Percentiles rank a stretch among this genome's conserved stretches.
Conservation (phyloP, 2,113 vertebrate genomes). For the Stegastes partitus region DNA sequence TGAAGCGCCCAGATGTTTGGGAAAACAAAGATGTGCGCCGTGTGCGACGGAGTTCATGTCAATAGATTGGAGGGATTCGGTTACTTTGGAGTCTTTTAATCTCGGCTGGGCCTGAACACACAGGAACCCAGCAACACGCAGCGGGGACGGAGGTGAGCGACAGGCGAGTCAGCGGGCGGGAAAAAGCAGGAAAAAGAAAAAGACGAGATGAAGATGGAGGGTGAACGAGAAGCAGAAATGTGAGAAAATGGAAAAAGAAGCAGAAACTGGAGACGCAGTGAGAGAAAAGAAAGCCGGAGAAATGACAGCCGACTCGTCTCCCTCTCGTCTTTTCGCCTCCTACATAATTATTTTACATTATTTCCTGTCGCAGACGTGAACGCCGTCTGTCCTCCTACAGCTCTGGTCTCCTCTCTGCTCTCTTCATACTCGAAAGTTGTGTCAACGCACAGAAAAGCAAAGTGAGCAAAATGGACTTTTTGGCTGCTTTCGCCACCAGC, state of each 20-base stretch:
- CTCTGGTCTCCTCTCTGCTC: no score
- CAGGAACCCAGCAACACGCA: conserved; percentile 36
- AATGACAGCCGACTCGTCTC: neutral
- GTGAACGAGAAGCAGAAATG: no score
- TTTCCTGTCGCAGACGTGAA: no score
- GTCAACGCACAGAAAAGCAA: no score
- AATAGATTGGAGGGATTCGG: conserved; percentile 53
- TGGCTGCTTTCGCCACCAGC: no score
- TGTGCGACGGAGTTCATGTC: conserved; percentile 60
- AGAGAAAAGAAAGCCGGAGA: conserved; percentile 1
- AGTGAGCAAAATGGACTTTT: no score
- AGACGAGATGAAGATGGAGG: neutral
- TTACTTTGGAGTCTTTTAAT: conserved; percentile 59
- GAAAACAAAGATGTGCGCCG: conserved; percentile 46
- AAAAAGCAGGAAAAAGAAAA: neutral
- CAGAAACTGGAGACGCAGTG: neutral
- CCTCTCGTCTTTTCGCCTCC: neutral
- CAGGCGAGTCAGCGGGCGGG: neutral
- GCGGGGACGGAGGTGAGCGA: neutral
- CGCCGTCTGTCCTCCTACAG: no score
- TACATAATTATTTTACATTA: neutral
- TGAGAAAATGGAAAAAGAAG: neutral
- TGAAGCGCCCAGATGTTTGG: conserved; percentile 51
- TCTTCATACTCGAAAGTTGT: no score
- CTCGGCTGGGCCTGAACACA: conserved; percentile 45